Evolutionary conservation across 2,113 vertebrate species (phyloP).

Genomic region (Coptodon bakossiorum): DNA sequence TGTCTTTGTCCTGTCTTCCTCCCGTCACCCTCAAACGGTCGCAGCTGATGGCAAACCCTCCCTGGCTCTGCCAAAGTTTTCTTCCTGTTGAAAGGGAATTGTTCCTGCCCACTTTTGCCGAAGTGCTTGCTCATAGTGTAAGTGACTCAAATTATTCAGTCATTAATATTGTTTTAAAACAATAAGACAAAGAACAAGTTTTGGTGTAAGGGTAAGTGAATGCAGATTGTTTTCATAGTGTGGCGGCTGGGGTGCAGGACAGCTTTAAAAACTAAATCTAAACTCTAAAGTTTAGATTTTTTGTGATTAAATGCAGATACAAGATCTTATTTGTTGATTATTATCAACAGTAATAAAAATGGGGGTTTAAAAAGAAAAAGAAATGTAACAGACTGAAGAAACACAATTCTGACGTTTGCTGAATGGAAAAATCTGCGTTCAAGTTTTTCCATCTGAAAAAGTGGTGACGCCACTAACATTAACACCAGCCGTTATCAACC

Average conservation of each 20-base stretch:
- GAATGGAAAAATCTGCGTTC: neutral
- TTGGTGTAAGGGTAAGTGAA: neutral
- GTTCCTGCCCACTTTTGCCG: neutral
- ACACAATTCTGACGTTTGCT: neutral
- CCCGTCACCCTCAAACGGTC: neutral
- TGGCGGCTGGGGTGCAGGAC: neutral
- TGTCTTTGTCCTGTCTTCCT: neutral
- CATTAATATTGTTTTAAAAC: fast-evolving
- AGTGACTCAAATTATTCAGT: neutral
- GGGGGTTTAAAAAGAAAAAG: neutral
- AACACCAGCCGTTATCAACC: neutral
- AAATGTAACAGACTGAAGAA: neutral
- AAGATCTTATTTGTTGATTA: neutral
- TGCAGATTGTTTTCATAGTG: neutral
- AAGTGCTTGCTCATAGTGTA: neutral
- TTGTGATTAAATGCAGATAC: neutral
- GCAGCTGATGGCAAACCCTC: neutral
- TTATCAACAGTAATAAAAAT: neutral
- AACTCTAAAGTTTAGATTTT: neutral
- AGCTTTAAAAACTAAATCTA: neutral
- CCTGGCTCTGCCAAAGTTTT: neutral
- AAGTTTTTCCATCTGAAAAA: neutral
- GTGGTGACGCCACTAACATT: neutral
- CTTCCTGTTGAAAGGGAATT: neutral
- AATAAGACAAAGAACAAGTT: neutral